A percentile compares a stretch with the other conserved stretches of the same genome.
Evolutionary conservation across 2,888 invertebrate genomes (phyloP).

Genomic region (Eupithecia insigniata): DNA sequence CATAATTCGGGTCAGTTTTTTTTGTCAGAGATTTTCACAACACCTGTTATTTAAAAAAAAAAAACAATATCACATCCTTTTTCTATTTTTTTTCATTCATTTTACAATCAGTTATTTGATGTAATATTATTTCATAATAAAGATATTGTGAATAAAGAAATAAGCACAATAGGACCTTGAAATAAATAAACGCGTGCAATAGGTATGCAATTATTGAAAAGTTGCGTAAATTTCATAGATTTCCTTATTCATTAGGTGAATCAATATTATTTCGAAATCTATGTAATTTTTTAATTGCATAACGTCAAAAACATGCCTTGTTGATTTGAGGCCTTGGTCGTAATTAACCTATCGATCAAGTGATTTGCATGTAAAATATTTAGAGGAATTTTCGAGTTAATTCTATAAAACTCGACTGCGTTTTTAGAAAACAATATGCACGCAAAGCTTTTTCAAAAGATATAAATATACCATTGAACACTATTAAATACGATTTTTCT

Average conservation of each 20-base stretch:
- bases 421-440: not conserved
- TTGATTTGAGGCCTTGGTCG: not conserved
- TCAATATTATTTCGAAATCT: slow-evolving; percentile 10
- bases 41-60: too few relatives aligned
- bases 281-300: not conserved
- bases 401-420: not conserved
- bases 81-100: too few relatives aligned
- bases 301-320: not conserved
- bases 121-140: too few relatives aligned
- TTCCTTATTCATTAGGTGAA: slow-evolving; percentile 10
- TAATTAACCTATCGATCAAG: not conserved
- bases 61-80: too few relatives aligned
- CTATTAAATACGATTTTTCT: too few relatives aligned
- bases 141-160: too few relatives aligned
- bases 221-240: not conserved
- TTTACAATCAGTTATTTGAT: too few relatives aligned
- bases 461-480: too few relatives aligned
- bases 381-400: not conserved
- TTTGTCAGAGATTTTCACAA: too few relatives aligned
- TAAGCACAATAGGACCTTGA: not conserved
- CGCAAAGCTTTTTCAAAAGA: not conserved
- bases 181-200: not conserved
- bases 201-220: not conserved
- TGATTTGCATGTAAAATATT: not conserved
- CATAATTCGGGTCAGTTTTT: too few relatives aligned